Evolutionary conservation across 1,140 invertebrate species (phyloP), one percentile per base, ranked within the genome.

Genomic region (Eubasilissa regina): DNA sequence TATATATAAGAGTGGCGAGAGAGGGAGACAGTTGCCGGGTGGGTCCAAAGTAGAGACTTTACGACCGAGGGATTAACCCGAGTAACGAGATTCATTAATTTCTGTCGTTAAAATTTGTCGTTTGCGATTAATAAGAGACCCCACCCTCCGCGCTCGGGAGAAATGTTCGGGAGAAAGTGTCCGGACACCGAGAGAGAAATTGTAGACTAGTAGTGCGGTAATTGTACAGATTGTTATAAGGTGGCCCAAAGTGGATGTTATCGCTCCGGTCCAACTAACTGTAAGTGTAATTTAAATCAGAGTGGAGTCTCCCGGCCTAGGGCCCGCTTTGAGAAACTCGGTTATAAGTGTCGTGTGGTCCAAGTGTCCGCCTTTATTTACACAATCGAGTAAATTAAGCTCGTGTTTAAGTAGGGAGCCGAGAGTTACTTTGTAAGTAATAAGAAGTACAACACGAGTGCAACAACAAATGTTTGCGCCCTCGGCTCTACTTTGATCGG

Each of bases 31-130:
- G 80, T 82, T 73, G 75, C 80, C 66, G 78, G 78, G 70, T 80
- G 80, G 81, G 81, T 80, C 77, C 75, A 81, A 84, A 85, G 86
- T 85, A 85, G 81, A 86, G 87, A 86, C 86, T 89, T 89, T 89
- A 89, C 88, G 88, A 88, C 83, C 87, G 84, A 84, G 86, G 87
- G 88, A 89, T 89, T 89, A 89, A 89, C 89, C 89, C 89, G 84
- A 87, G 87, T 89, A 89, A 89, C 87, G 88, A 89, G 89, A 89
- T 88, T 89, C 88, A 89, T 89, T 89, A 89, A 89, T 89, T 89
- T 86, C 88, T 89, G 89, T 89, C 88, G 89, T 89, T 89, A 89
- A 89, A 89, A 89, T 89, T 89, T 89, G 89, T 89, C 87, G 87
- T 89, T 88, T 87, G 87, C 89, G 86, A 89, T 89, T 89, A 89